Evolutionary conservation across 2,797 vertebrate species (phyloP).

Genomic region (Eulemur coronatus): DNA sequence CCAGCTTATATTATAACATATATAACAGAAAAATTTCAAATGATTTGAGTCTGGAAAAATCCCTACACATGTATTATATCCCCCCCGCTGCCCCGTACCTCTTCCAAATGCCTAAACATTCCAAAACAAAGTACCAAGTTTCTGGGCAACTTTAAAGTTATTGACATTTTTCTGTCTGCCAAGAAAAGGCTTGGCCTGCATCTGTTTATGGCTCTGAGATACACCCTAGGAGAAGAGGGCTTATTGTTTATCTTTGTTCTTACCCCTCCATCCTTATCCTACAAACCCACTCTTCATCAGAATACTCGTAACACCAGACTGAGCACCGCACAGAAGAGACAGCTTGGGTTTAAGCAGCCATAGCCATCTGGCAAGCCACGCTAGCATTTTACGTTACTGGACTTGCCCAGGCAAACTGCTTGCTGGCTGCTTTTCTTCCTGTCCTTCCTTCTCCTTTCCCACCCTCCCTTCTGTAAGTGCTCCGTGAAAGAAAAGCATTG

Average conservation of each 20-base stretch:
- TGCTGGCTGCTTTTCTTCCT: background rate
- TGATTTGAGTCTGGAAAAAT: conserved; percentile 26
- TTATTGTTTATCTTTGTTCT: background rate
- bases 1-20: background rate
- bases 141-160: background rate
- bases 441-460: background rate
- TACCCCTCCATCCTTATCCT: background rate
- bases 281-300: background rate
- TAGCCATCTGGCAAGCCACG: too few species aligned
- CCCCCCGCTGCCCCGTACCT: background rate
- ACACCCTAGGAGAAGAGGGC: background rate
- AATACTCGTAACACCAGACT: background rate
- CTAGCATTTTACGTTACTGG: background rate
- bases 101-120: background rate
- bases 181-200: background rate
- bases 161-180: background rate
- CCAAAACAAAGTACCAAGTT: background rate
- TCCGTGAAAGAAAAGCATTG: background rate
- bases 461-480: background rate
- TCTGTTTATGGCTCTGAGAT: background rate
- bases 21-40: background rate
- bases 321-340: background rate
- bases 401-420: background rate
- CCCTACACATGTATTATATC: background rate
- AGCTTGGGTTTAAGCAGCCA: background rate